phyloP scores from a whole-genome alignment of 2,888 invertebrate genomes.

The Hanleya hanleyi region DNA sequence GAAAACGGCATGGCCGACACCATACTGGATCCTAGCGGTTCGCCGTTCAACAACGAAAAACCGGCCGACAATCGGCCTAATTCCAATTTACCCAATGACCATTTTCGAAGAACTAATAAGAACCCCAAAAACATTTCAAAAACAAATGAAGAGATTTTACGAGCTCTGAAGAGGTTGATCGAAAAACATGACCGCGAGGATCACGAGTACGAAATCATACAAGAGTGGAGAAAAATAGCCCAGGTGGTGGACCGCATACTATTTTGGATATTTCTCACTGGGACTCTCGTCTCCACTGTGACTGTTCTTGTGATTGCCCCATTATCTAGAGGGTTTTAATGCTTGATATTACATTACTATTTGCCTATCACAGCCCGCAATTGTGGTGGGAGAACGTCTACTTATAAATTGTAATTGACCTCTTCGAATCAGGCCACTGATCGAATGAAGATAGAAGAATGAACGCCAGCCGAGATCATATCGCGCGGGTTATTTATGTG shows the following conservation, averaged over 20 bases:
- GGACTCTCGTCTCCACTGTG: slow-evolving; percentile 75
- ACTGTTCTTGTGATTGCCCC: slow-evolving; percentile 76
- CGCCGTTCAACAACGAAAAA: slow-evolving; percentile 1
- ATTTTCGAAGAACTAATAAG: background rate
- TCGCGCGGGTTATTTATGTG: too few species aligned
- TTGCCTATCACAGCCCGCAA: too few species aligned
- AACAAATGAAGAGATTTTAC: slow-evolving; percentile 74
- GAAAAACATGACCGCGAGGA: slow-evolving; percentile 74
- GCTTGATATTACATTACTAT: too few species aligned
- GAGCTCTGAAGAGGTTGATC: slow-evolving; percentile 74
- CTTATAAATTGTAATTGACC: too few species aligned
- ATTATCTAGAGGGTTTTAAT: slow-evolving; percentile 39
- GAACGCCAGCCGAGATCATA: too few species aligned
- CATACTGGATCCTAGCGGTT: slow-evolving; percentile 1
- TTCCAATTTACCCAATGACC: background rate
- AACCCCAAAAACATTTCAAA: slow-evolving; percentile 13
- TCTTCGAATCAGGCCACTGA: too few species aligned
- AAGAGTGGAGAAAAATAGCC: slow-evolving; percentile 77
- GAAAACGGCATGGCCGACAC: slow-evolving; percentile 43
- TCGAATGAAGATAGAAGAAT: too few species aligned
- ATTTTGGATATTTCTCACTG: slow-evolving; percentile 77
- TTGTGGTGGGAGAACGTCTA: too few species aligned
- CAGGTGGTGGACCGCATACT: slow-evolving; percentile 76
- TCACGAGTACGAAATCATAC: slow-evolving; percentile 72
- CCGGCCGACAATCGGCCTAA: background rate